These are phyloP conservation scores for Ctenodactylus gundi DNA, from an alignment of 2,113 vertebrate species.

Conservation along the genomic window DNA sequence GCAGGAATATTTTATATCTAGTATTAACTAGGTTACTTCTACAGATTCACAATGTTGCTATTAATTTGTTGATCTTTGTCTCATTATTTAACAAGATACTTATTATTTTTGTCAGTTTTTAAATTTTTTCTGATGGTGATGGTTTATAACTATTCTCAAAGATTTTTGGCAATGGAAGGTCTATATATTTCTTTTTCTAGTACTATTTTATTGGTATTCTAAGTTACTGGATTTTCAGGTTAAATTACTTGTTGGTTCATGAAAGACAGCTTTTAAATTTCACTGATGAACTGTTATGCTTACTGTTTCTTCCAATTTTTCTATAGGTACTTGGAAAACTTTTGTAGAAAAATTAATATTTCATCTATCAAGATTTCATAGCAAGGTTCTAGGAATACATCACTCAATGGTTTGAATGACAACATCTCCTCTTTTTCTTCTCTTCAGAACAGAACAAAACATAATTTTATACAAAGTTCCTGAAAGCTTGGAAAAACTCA, in stretches of 20 bases:
- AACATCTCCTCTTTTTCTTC: not conserved
- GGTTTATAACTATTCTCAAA: not conserved
- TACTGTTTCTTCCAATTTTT: not conserved
- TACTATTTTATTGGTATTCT: not conserved
- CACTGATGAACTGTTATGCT: not conserved
- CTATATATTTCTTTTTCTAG: not conserved
- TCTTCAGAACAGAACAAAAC: not conserved
- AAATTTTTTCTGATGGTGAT: not conserved
- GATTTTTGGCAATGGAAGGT: not conserved
- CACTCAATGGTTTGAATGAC: not conserved
- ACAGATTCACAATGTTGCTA: not conserved
- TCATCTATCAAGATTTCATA: not conserved
- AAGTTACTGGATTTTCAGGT: not conserved
- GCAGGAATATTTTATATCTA: slow-evolving; percentile 1
- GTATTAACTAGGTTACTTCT: not conserved
- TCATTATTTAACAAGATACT: not conserved
- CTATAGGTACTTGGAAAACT: not conserved
- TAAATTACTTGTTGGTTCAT: not conserved
- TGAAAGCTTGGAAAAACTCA: not conserved
- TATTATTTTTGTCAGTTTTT: not conserved
- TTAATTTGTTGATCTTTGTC: not conserved
- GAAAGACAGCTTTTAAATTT: not conserved
- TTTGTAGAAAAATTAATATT: not conserved
- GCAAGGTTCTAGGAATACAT: not conserved
- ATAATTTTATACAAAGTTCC: not conserved